Evolutionary conservation across 1,140 invertebrate genomes (phyloP).

Genomic region (Ridgeia piscesae): DNA sequence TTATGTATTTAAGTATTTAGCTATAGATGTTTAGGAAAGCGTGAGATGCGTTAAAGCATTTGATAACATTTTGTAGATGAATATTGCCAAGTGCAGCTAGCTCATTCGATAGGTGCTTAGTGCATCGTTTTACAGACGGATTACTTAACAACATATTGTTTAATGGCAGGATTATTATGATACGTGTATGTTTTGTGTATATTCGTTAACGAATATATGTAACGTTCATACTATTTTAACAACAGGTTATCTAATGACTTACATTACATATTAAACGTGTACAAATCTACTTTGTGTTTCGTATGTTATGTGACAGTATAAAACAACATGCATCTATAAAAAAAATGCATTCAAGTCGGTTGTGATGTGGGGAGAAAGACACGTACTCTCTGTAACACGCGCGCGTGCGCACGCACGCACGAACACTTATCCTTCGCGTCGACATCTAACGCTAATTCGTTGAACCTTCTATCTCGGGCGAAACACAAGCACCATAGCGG

Average conservation of each 20-base stretch:
- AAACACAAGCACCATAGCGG: too few species aligned
- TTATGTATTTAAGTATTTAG: background rate
- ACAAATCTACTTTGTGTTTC: background rate
- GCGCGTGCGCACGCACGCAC: too few species aligned
- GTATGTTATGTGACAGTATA: background rate
- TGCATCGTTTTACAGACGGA: background rate
- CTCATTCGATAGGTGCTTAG: background rate
- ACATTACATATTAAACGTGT: background rate
- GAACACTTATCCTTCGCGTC: too few species aligned
- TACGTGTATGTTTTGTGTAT: background rate
- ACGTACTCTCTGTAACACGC: too few species aligned
- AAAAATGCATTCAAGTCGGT: too few species aligned
- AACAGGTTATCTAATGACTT: slow-evolving; percentile 6
- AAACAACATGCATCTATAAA: too few species aligned
- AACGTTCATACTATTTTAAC: slow-evolving; percentile 6
- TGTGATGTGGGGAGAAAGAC: too few species aligned
- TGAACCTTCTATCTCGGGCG: too few species aligned
- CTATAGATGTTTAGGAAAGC: background rate
- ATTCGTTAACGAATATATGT: background rate
- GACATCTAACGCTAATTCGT: too few species aligned
- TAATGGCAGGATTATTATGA: background rate
- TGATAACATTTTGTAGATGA: background rate
- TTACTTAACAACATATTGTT: background rate
- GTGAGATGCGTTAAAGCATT: background rate
- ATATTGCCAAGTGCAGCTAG: slow-evolving; percentile 4